Conservation (phyloP, 1,140 invertebrate genomes). For the Helicoverpa zea region DNA sequence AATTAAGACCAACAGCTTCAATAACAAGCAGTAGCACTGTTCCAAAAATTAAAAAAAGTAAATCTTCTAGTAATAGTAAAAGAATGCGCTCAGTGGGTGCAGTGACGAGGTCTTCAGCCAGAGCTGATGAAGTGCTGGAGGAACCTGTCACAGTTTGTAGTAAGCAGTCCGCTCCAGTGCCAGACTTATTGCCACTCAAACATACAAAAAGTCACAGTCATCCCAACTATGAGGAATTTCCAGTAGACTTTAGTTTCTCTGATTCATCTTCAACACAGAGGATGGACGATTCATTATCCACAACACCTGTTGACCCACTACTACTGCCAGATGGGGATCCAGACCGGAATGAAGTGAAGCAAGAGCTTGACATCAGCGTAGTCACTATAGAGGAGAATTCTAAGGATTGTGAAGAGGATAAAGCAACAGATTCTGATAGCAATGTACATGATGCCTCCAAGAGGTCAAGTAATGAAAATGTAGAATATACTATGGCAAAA, state of each 20-base stretch:
- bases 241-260: constrained; percentile 80
- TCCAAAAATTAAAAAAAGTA: constrained; percentile 85
- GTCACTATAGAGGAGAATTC: constrained; percentile 81
- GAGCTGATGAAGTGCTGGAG: constrained; percentile 76
- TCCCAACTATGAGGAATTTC: constrained; percentile 75
- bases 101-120: constrained; percentile 88
- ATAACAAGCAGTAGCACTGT: constrained; percentile 86
- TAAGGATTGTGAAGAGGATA: constrained; percentile 76
- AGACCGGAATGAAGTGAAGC: constrained; percentile 76
- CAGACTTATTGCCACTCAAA: constrained; percentile 82
- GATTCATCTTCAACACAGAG: constrained; percentile 76
- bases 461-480: constrained; percentile 75
- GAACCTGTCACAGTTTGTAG: constrained; percentile 62
- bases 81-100: constrained; percentile 88
- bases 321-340: constrained; percentile 76
- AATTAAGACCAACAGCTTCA: constrained; percentile 87
- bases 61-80: constrained; percentile 85
- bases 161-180: constrained; percentile 79
- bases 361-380: constrained; percentile 79
- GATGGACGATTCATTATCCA: constrained; percentile 75
- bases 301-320: constrained; percentile 82
- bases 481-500: constrained; percentile 72
- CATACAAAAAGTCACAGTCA: constrained; percentile 72
- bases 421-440: constrained; percentile 68
- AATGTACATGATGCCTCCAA: constrained; percentile 68